Evolutionary conservation across 2,113 vertebrate species (phyloP).

Genomic region (Thunnus thynnus): DNA sequence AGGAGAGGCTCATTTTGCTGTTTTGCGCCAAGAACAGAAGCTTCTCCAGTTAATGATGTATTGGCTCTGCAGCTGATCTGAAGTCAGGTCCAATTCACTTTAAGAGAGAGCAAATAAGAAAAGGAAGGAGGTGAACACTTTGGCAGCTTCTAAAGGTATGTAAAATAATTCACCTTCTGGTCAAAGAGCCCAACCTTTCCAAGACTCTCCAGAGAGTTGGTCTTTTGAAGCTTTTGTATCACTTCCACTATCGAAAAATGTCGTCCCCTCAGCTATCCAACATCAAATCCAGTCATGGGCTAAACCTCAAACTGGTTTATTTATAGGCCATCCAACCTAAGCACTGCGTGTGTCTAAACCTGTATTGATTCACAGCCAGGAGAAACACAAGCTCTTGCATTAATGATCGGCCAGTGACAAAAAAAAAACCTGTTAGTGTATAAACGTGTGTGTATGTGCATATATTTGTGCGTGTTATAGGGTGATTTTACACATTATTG

Average conservation of each 20-base stretch:
- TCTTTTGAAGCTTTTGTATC: slow-evolving; percentile 45
- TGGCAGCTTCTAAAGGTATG: slow-evolving; percentile 21
- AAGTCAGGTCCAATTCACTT: slow-evolving; percentile 15
- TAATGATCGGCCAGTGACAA: slow-evolving; percentile 40
- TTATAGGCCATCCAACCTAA: slow-evolving; percentile 49
- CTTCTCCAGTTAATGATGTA: slow-evolving; percentile 41
- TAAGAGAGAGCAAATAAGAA: slow-evolving; percentile 2
- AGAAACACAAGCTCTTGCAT: slow-evolving; percentile 41
- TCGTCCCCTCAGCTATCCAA: slow-evolving; percentile 2
- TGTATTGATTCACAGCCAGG: slow-evolving; percentile 57
- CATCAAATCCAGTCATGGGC: slow-evolving; percentile 26
- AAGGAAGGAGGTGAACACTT: neutral
- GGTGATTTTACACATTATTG: neutral
- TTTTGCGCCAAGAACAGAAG: neutral
- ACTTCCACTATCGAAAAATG: neutral
- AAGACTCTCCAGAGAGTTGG: slow-evolving; percentile 9
- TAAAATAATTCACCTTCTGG: slow-evolving; percentile 26
- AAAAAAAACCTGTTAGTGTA: neutral
- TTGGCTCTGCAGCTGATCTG: slow-evolving; percentile 32
- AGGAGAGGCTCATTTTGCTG: neutral
- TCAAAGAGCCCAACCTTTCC: slow-evolving; percentile 12
- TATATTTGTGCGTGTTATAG: neutral
- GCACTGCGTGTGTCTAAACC: slow-evolving; percentile 44
- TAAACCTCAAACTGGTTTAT: slow-evolving; percentile 45
- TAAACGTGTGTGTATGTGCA: slow-evolving; percentile 7